These are phyloP conservation scores for Parauchenoglanis punctatus DNA, from an alignment of 2,797 vertebrate species.

Conservation along the genomic window DNA sequence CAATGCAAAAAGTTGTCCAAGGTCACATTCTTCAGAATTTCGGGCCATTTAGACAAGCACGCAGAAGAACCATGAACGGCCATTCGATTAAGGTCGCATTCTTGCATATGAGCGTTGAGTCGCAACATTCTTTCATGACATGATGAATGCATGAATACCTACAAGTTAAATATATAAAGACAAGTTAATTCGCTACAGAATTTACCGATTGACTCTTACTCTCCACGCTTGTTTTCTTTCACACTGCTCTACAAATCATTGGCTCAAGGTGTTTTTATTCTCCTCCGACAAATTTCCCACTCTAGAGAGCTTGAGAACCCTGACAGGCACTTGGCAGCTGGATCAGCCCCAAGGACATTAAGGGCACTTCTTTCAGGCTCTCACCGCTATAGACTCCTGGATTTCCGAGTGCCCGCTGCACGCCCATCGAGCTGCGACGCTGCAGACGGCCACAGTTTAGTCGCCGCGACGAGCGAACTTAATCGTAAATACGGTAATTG, in stretches of 20 bases:
- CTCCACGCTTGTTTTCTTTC: slow-evolving; percentile 37
- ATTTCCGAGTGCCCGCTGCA: slow-evolving; percentile 30
- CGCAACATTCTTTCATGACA: neutral
- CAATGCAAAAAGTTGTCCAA: slow-evolving; percentile 31
- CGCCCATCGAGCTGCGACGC: neutral
- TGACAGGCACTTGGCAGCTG: slow-evolving; percentile 51
- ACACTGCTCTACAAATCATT: slow-evolving; percentile 33
- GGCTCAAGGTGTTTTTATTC: slow-evolving; percentile 42
- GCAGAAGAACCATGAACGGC: too few species aligned
- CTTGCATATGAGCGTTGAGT: neutral
- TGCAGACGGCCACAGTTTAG: slow-evolving; percentile 44
- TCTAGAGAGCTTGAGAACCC: slow-evolving; percentile 43
- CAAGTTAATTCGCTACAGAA: neutral
- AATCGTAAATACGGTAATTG: slow-evolving; percentile 56
- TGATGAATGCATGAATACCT: neutral
- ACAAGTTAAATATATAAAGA: too few species aligned
- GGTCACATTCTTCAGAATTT: slow-evolving; percentile 32
- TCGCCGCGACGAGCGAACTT: slow-evolving; percentile 38
- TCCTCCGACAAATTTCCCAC: slow-evolving; percentile 46
- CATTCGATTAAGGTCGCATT: neutral
- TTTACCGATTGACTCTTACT: neutral
- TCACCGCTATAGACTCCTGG: slow-evolving; percentile 35
- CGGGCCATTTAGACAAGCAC: neutral
- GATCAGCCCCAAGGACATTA: slow-evolving; percentile 49
- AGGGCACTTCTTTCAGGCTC: slow-evolving; percentile 50